These are phyloP conservation scores for Erinaceus europaeus DNA, from an alignment of 2,113 vertebrate species.

Conservation along the genomic window DNA sequence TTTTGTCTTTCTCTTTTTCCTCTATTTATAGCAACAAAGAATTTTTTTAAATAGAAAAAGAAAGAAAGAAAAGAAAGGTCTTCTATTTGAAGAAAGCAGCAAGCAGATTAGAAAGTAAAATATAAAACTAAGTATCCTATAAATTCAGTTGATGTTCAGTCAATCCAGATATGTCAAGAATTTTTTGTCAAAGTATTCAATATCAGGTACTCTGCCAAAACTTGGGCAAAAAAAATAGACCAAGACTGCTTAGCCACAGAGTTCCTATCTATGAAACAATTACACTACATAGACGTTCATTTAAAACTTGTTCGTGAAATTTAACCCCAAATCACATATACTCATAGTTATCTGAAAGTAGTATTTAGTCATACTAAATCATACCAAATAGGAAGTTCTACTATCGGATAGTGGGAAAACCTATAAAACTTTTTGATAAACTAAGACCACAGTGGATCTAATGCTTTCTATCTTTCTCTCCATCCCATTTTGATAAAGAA, in stretches of 20 bases:
- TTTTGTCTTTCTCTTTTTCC: no score
- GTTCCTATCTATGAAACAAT: neutral
- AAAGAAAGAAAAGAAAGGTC: no score
- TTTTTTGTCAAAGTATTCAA: neutral
- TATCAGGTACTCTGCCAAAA: neutral
- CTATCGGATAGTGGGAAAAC: neutral
- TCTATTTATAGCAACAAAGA: no score
- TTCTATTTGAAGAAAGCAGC: no score
- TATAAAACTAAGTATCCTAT: neutral
- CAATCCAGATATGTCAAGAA: neutral
- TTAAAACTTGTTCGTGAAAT: neutral
- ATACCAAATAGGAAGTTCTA: neutral
- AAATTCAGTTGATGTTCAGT: neutral
- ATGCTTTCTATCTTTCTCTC: neutral
- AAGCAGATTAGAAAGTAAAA: neutral
- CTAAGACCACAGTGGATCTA: neutral
- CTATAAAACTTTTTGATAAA: neutral
- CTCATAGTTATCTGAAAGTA: neutral
- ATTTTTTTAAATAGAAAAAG: no score
- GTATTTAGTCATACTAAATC: neutral
- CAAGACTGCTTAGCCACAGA: neutral
- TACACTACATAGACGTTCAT: neutral
- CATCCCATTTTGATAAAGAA: no score
- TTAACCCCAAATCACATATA: neutral
- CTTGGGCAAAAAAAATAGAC: neutral